Evolutionary conservation across 30 jellyfish, hydroid and myxozoan genomes (phyloP), one percentile per base, ranked within the genome.

Genomic region (Mastigias papua): DNA sequence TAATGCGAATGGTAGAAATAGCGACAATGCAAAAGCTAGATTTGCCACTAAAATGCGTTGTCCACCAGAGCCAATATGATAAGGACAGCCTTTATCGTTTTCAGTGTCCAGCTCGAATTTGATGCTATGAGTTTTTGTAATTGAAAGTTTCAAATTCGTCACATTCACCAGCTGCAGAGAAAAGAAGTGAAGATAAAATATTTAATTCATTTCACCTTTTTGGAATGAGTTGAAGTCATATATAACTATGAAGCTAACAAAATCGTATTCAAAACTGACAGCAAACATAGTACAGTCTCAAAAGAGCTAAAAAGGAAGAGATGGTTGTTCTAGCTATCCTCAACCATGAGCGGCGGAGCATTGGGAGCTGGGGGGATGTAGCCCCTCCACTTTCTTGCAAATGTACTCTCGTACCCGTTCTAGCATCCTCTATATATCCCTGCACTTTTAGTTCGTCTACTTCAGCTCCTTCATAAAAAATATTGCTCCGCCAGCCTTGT

Each of bases 41-140:
- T 33, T 17, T 2, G 83, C 63, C 9, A 49, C 21, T 2, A 30
- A 13, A 0, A 19, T 7, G 9, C 34, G 68, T 10, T 1, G 34
- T 17, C 83, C 87, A 23, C 27, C n/a, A 8, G 87, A 76, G 30
- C 19, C 63, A 11, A 65, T 49, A 29, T 54, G 76, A 67, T 83
- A 83, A 28, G 92, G 92, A 33, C 92, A 83, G 23, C 29, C 58
- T 33, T 83, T 71, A 3, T 65, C 42, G 23, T 71, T n/a, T 37
- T 57, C 32, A 32, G 46, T 31, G 16, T 83, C 70, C 87, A 83
- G 34, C 37, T 50, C 86, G n/a, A 83, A 26, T 22, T 75, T 83
- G 60, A 83, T 57, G 28, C 48, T 21, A 25, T 83, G 92, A 11
- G 86, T 51, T 32, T 70, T 71, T 33, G 92, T 49, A 28, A 83